Base-by-base conservation (phyloP, 2,113 vertebrate species). In the Hemibagrus wyckioides region DNA sequence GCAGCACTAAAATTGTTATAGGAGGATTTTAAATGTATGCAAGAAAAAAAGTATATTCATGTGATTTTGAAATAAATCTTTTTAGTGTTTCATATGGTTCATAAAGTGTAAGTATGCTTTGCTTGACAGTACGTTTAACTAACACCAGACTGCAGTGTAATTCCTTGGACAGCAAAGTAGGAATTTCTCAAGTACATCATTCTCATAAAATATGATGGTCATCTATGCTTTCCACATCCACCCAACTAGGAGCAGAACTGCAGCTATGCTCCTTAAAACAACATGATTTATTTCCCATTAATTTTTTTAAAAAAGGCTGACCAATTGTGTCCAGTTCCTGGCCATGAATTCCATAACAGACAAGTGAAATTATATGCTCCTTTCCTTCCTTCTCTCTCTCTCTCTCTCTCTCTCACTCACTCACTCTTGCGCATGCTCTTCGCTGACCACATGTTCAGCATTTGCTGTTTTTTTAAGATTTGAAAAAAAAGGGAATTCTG, bases 1-100 rank as follows among this genome's bases (percentile, higher is more conserved):
- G 93, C 94, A 93, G 93, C 89, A 92, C 87, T 61, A 41, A 63
- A 81, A 63, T 73, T 36, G 25, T 54, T 54, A 28, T 50, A 48
- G 5, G 39, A 25, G 4, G 5, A 50, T 15, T 77, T 30, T 7
- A 52, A 54, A 79, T 50, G 50, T 9, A n/a, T 82, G 44, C 44
- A 81, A 81, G n/a, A 75, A 65, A 63, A 76, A 28, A 48, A 33
- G 19, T 23, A 17, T 41, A 39, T 39, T 39, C 7, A 44, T 23
- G 59, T 30, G 10, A 15, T 50, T 54, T n/a, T 44, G 17, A 56
- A 73, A 71, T 1, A 39, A 21, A 39, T 21, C 0, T 56, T 75
- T n/a, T 44, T 1, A 7, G 44, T 48, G 33, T 10, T 63, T 85
- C 67, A 15, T 54, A 9, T 71, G 33, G 59, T 41, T 15, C 19